Conservation (phyloP, 2,888 invertebrate species). For the Thereva unica region DNA sequence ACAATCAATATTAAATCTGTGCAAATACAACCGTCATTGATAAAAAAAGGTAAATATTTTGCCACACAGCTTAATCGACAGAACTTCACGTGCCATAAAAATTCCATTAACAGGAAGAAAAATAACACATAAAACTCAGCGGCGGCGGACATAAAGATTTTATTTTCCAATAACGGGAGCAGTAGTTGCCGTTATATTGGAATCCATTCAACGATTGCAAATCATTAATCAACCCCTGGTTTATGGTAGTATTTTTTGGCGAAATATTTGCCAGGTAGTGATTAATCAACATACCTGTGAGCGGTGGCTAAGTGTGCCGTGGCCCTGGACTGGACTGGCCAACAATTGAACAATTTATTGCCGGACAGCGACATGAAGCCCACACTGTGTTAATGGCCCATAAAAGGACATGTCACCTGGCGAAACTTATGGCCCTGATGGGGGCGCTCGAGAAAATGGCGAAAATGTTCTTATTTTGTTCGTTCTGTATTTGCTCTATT, state of each 20-base stretch:
- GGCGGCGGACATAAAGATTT: too few species aligned
- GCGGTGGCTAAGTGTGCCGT: slow-evolving; percentile 16
- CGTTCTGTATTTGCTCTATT: slow-evolving; percentile 5
- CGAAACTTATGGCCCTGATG: slow-evolving; percentile 19
- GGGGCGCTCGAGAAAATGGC: slow-evolving; percentile 1
- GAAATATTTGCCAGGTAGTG: slow-evolving; percentile 31
- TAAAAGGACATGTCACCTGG: slow-evolving; percentile 31
- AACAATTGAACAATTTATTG: slow-evolving; percentile 34
- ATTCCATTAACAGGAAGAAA: too few species aligned
- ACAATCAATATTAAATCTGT: too few species aligned
- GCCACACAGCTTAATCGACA: too few species aligned
- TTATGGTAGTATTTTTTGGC: slow-evolving; percentile 25
- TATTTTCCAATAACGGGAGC: too few species aligned
- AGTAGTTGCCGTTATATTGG: too few species aligned
- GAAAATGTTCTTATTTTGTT: slow-evolving; percentile 30
- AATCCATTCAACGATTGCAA: slow-evolving; percentile 6
- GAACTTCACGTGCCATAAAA: too few species aligned
- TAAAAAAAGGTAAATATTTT: too few species aligned
- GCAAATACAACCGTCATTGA: too few species aligned
- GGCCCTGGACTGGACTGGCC: neutral
- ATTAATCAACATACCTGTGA: slow-evolving; percentile 32
- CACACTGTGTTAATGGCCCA: slow-evolving; percentile 32
- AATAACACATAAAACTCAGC: too few species aligned
- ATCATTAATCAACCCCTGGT: slow-evolving; percentile 28
- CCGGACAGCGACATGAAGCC: slow-evolving; percentile 28